Conservation (phyloP, 2,113 vertebrate species). For the Phyllopteryx taeniolatus region DNA sequence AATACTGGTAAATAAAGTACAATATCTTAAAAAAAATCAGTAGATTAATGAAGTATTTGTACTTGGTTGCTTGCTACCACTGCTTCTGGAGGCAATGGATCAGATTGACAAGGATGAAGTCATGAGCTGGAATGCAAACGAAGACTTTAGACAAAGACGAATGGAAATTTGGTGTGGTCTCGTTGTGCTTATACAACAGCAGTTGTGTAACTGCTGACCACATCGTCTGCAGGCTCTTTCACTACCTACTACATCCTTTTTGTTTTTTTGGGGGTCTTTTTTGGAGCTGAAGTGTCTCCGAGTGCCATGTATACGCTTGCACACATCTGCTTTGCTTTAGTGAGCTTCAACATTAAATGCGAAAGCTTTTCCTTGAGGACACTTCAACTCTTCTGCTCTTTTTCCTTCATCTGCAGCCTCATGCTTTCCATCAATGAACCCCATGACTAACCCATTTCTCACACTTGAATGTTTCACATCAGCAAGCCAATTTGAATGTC, state of each 20-base stretch:
- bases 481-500: background rate
- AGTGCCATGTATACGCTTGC: slow-evolving; percentile 25
- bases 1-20: background rate
- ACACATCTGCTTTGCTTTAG: slow-evolving; percentile 70
- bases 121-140: background rate
- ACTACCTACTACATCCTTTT: slow-evolving; percentile 19
- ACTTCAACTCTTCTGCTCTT: background rate
- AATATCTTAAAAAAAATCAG: background rate
- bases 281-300: slow-evolving; percentile 18
- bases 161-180: background rate
- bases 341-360: slow-evolving; percentile 43
- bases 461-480: background rate
- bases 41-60: background rate
- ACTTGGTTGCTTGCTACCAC: background rate
- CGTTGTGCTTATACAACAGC: slow-evolving; percentile 1
- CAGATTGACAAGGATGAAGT: background rate
- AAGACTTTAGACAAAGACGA: background rate
- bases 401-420: background rate
- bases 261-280: slow-evolving; percentile 17
- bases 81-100: background rate
- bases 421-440: background rate
- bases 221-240: background rate
- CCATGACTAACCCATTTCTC: background rate
- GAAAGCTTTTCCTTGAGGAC: slow-evolving; percentile 11
- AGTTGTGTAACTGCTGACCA: slow-evolving; percentile 2